These are phyloP conservation scores for Microcebus jonahi DNA, from an alignment of 2,113 vertebrate species.

Conservation along the genomic window DNA sequence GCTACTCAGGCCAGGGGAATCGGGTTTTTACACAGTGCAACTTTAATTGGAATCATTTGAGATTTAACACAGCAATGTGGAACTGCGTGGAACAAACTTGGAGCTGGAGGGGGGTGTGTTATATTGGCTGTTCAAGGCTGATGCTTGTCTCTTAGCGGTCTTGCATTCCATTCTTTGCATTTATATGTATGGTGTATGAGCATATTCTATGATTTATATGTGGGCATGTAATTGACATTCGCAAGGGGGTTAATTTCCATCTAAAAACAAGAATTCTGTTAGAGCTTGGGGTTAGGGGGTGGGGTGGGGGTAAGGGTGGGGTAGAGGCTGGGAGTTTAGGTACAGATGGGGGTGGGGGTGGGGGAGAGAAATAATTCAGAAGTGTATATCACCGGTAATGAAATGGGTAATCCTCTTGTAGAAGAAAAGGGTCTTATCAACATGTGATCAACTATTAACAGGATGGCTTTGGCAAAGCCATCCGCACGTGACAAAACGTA, in stretches of 20 bases:
- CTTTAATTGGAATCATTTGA: constrained; percentile 86
- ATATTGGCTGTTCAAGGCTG: constrained; percentile 62
- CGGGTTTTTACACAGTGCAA: constrained; percentile 81
- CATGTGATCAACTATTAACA: constrained; percentile 94
- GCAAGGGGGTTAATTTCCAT: constrained; percentile 63
- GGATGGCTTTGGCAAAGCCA: constrained; percentile 90
- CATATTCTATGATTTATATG: constrained; percentile 75
- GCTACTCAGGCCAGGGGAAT: constrained; percentile 78
- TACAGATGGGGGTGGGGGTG: constrained; percentile 64
- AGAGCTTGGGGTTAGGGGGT: neutral
- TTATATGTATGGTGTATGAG: constrained; percentile 74
- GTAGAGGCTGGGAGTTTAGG: constrained; percentile 42
- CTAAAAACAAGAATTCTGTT: constrained; percentile 62
- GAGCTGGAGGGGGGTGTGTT: constrained; percentile 65
- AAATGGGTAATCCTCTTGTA: constrained; percentile 83
- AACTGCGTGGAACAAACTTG: constrained; percentile 86
- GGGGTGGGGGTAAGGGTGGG: constrained; percentile 35
- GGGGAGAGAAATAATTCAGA: constrained; percentile 74
- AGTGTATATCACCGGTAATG: constrained; percentile 80
- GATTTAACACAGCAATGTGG: constrained; percentile 83
- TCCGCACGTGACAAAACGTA: constrained; percentile 93
- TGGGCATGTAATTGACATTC: constrained; percentile 78
- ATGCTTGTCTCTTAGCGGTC: constrained; percentile 67
- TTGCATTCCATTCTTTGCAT: constrained; percentile 64
- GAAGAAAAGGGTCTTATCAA: constrained; percentile 89